Evolutionary conservation across 2,113 vertebrate genomes (phyloP), one percentile per base, ranked within the genome.

Genomic region (Nerophis lumbriciformis): DNA sequence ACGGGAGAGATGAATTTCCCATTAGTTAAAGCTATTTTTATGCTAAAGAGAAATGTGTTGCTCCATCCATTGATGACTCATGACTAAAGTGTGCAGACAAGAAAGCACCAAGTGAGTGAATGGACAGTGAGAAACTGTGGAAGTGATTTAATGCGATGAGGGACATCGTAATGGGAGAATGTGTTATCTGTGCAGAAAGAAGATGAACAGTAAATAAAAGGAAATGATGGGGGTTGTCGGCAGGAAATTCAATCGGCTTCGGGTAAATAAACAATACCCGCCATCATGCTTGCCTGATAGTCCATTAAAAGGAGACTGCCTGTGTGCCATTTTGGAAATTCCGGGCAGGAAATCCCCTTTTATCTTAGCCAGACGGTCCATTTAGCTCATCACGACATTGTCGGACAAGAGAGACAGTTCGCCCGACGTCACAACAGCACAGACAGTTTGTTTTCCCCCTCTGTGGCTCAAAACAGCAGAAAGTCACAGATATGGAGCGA

Each of bases 341-440:
- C 71, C 78, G 73, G 72, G 56, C 75, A 77, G 84, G 75, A 83
- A 80, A 81, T 74, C 60, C 66, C 80, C 80, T 74, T 79, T 79
- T 68, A 82, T 85, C 73, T 74, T 54, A 60, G 66, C 68, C 53
- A 65, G 48, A 16, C 44, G 54, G 61, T 15, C 66, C 14, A 61
- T 38, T 63, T 53, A 35, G 65, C 53, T 75, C 55, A 21, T 57
- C 16, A 39, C 42, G 55, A 16, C 44, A 45, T 4, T 11, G 42
- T 45, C 42, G 42, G 16, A 57, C 42, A 4, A 16, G n/a, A 44
- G 39, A 10, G 39, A 37, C 37, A 56, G 15, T 38, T 39, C 39
- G 63, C 66, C 59, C 58, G 62, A 13, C 76, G 71, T 74, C 54
- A 56, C 42, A 15, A 38, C 48, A 56, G 59, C 50, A 68, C 45